Percentiles rank a stretch among this genome's conserved stretches.
Conservation (phyloP, 2,888 invertebrate species). For the Agrenia bidenticulata region DNA sequence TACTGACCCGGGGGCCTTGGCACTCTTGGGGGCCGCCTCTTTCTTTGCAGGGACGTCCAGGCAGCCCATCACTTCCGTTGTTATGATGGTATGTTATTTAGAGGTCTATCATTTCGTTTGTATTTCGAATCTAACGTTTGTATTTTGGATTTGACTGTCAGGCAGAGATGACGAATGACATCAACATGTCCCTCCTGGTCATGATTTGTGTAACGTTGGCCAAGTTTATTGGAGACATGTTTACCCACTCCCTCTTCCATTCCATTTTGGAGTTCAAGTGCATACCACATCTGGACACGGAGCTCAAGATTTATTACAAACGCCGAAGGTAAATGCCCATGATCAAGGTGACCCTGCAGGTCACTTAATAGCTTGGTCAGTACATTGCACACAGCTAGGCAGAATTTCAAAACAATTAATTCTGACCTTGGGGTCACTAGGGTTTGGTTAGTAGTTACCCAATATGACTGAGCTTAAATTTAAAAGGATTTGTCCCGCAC, state of each 20-base stretch:
- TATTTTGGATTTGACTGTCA: too few relatives aligned
- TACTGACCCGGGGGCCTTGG: slow-evolving; percentile 25
- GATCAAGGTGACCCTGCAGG: too few relatives aligned
- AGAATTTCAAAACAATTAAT: too few relatives aligned
- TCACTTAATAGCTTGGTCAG: too few relatives aligned
- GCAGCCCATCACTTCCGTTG: slow-evolving; percentile 27
- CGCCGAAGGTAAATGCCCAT: slow-evolving; percentile 45
- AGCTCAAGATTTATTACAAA: slow-evolving; percentile 53
- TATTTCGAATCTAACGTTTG: neutral
- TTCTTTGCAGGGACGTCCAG: slow-evolving; percentile 28
- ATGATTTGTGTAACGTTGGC: slow-evolving; percentile 25
- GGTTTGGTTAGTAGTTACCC: neutral
- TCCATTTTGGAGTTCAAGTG: slow-evolving; percentile 51
- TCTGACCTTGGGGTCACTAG: too few relatives aligned
- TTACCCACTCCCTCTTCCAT: slow-evolving; percentile 22
- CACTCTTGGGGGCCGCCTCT: slow-evolving; percentile 25
- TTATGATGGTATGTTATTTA: slow-evolving; percentile 26
- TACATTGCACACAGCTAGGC: too few relatives aligned
- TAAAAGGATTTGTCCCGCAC: neutral
- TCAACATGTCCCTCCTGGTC: slow-evolving; percentile 21
- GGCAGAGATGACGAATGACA: slow-evolving; percentile 30
- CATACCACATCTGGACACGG: slow-evolving; percentile 58
- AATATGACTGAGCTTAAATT: neutral
- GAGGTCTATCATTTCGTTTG: neutral
- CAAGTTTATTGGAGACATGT: slow-evolving; percentile 23